phyloP scores from a whole-genome alignment of 1,140 invertebrate genomes.

The Dendrolimus kikuchii region DNA sequence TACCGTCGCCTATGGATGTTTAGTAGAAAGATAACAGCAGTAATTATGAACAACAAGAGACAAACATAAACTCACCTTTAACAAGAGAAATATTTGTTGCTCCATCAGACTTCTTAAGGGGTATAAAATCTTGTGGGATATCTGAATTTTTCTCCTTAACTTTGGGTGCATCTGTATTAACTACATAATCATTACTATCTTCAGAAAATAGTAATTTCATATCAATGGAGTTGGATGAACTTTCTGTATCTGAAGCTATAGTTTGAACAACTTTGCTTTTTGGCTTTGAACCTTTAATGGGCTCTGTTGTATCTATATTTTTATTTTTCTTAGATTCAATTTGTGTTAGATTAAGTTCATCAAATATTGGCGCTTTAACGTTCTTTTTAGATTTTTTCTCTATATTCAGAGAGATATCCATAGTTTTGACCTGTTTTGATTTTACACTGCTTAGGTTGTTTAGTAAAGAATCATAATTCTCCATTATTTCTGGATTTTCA shows the following conservation, averaged over 20 bases:
- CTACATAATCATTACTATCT: slow-evolving; percentile 40
- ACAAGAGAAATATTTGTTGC: slow-evolving; percentile 35
- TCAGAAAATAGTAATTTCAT: slow-evolving; percentile 50
- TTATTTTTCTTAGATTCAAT: slow-evolving; percentile 22
- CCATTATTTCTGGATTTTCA: slow-evolving; percentile 42
- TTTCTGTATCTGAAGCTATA: slow-evolving; percentile 7
- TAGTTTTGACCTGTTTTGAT: slow-evolving; percentile 25
- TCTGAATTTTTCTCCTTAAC: slow-evolving; percentile 6
- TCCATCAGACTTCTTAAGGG: slow-evolving; percentile 29
- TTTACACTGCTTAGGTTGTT: slow-evolving; percentile 32
- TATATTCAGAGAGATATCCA: slow-evolving; percentile 39
- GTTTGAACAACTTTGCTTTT: background rate
- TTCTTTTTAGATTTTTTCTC: slow-evolving; percentile 36
- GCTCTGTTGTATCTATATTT: background rate
- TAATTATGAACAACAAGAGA: too few species aligned
- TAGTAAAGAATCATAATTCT: slow-evolving; percentile 52
- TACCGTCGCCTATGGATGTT: too few species aligned
- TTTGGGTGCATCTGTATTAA: slow-evolving; percentile 9
- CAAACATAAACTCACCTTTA: slow-evolving; percentile 24
- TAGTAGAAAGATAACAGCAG: too few species aligned
- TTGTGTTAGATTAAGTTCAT: slow-evolving; percentile 58
- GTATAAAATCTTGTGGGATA: slow-evolving; percentile 22
- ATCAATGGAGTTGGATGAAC: slow-evolving; percentile 46
- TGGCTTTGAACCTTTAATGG: background rate
- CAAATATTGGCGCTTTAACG: slow-evolving; percentile 30